Evolutionary conservation across 2,797 vertebrate genomes (phyloP).

Genomic region (Pipistrellus pygmaeus): DNA sequence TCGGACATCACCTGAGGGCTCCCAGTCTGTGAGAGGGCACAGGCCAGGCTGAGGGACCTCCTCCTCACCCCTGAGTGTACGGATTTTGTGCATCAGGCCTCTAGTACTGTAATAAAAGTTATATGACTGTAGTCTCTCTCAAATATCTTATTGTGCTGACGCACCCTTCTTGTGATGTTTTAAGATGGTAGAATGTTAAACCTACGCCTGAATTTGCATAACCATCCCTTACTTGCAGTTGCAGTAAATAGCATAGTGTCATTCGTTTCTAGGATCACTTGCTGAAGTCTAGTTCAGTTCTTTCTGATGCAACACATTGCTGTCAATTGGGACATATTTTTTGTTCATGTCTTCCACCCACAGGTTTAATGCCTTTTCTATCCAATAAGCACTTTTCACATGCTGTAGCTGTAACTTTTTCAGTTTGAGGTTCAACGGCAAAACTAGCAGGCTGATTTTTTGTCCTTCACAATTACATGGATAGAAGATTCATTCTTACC

Average conservation of each 20-base stretch:
- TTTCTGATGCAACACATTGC: not conserved
- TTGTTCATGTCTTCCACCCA: not conserved
- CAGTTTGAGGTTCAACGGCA: not conserved
- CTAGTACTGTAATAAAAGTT: not conserved
- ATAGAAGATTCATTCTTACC: not conserved
- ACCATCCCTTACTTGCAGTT: not conserved
- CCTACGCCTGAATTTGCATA: not conserved
- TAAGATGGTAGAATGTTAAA: not conserved
- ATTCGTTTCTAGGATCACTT: not conserved
- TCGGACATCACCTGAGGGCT: too few relatives aligned
- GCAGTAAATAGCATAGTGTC: not conserved
- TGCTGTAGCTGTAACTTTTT: not conserved
- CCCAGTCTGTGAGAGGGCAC: too few relatives aligned
- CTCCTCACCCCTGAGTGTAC: too few relatives aligned
- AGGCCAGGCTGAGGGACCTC: too few relatives aligned
- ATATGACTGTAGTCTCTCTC: not conserved
- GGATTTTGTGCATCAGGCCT: too few relatives aligned
- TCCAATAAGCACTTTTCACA: not conserved
- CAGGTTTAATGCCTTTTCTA: not conserved
- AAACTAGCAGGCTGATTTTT: not conserved
- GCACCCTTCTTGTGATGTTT: not conserved
- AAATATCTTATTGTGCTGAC: not conserved
- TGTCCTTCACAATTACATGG: not conserved
- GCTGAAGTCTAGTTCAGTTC: not conserved
- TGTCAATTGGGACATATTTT: not conserved